A percentile compares a stretch with the other conserved stretches of the same genome.
Conservation (phyloP, 2,888 invertebrate genomes). For the Lottia scabra region DNA sequence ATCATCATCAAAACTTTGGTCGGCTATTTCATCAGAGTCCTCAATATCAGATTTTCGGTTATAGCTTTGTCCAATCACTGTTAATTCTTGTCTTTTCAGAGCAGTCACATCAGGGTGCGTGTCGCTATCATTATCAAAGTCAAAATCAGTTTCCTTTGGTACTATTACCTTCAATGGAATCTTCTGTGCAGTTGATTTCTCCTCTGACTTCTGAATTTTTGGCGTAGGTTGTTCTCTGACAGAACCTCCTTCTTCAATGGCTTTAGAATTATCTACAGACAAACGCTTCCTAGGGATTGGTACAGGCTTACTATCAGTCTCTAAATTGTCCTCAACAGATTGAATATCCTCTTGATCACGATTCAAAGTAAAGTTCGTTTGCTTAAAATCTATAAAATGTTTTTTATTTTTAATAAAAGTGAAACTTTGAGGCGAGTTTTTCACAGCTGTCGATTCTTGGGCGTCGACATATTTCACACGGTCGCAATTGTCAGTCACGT, state of each 20-base stretch:
- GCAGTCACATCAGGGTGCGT: not conserved
- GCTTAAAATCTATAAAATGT: slow-evolving; percentile 19
- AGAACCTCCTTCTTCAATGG: not conserved
- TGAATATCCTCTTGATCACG: not conserved
- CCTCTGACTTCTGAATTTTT: not conserved
- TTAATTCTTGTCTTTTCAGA: not conserved
- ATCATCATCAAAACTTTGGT: slow-evolving; percentile 9
- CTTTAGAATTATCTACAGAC: slow-evolving; percentile 3
- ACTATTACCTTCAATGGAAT: not conserved
- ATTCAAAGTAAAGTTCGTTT: slow-evolving; percentile 12
- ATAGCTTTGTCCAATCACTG: not conserved
- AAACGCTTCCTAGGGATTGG: slow-evolving; percentile 5
- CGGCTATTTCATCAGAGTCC: not conserved
- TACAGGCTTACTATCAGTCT: slow-evolving; percentile 8
- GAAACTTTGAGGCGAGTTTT: slow-evolving; percentile 22
- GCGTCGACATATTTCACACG: slow-evolving; percentile 19
- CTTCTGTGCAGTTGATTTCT: not conserved
- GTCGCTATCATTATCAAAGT: not conserved
- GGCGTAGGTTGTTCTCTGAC: not conserved
- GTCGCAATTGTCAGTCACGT: not conserved
- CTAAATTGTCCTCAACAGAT: slow-evolving; percentile 6
- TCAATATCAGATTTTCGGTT: not conserved
- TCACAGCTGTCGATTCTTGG: slow-evolving; percentile 17
- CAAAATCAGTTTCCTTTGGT: not conserved
- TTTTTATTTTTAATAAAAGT: slow-evolving; percentile 20